These are phyloP conservation scores for Bubo bubo DNA, from an alignment of 2,113 vertebrate species.

Conservation along the genomic window DNA sequence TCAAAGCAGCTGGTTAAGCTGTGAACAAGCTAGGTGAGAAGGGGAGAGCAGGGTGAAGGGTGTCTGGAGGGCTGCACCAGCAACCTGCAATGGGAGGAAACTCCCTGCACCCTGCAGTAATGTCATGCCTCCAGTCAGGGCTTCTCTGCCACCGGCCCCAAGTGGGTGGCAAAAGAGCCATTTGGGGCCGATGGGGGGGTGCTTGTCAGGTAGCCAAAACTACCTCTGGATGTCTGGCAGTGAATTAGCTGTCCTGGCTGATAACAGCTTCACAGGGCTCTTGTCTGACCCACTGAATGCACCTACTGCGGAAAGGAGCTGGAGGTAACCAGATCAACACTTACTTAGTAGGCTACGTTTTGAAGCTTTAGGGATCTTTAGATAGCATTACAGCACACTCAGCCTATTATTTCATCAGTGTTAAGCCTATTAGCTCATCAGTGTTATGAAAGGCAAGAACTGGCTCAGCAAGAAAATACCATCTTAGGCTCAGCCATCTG, in stretches of 20 bases:
- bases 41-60: not conserved
- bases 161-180: too few species aligned
- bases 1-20: not conserved
- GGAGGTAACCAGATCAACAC: not conserved
- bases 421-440: not conserved
- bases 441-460: not conserved
- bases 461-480: not conserved
- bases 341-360: not conserved
- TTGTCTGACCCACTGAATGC: not conserved
- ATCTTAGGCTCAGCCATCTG: not conserved
- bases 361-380: not conserved
- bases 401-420: not conserved
- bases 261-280: not conserved
- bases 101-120: not conserved
- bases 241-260: not conserved
- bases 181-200: not conserved
- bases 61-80: not conserved
- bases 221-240: not conserved
- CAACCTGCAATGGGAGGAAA: not conserved
- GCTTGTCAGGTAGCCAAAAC: not conserved
- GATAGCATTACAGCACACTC: not conserved
- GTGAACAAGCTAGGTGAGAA: not conserved
- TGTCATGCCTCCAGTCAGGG: accelerated
- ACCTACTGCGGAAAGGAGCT: not conserved
- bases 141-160: not conserved